Conservation (phyloP, 2,888 invertebrate genomes). For the Julus scanicus region DNA sequence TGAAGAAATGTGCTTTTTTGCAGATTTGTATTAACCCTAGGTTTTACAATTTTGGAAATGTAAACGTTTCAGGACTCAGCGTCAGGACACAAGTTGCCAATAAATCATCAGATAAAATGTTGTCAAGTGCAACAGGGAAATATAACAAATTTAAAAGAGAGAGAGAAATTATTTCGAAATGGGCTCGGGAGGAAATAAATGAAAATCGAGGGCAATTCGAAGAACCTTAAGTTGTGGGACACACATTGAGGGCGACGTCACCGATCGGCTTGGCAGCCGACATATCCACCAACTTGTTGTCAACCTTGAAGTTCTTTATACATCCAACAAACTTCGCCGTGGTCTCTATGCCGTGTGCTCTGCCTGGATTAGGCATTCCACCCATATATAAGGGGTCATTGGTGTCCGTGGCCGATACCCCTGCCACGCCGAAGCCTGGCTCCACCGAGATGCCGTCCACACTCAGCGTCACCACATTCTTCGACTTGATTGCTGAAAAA, state of each 20-base stretch:
- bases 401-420: slow-evolving; percentile 79
- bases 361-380: slow-evolving; percentile 76
- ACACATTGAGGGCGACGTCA: neutral
- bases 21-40: too few relatives aligned
- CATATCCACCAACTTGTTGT: slow-evolving; percentile 61
- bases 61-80: too few relatives aligned
- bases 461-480: slow-evolving; percentile 86
- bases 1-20: too few relatives aligned
- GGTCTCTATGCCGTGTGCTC: slow-evolving; percentile 75
- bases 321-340: slow-evolving; percentile 80
- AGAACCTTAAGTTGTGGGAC: slow-evolving; percentile 46
- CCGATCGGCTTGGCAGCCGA: neutral
- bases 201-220: neutral
- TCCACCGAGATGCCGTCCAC: slow-evolving; percentile 83
- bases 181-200: neutral
- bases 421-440: slow-evolving; percentile 74
- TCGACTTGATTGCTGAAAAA: slow-evolving; percentile 81
- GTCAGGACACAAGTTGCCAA: too few relatives aligned
- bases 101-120: neutral
- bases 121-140: too few relatives aligned
- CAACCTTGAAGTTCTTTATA: slow-evolving; percentile 69
- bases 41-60: too few relatives aligned
- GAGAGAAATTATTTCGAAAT: neutral
- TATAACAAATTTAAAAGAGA: too few relatives aligned
- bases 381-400: slow-evolving; percentile 90